Evolutionary conservation across 2,113 vertebrate species (phyloP), one percentile per base, ranked within the genome.

Genomic region (Henicopernis longicauda): DNA sequence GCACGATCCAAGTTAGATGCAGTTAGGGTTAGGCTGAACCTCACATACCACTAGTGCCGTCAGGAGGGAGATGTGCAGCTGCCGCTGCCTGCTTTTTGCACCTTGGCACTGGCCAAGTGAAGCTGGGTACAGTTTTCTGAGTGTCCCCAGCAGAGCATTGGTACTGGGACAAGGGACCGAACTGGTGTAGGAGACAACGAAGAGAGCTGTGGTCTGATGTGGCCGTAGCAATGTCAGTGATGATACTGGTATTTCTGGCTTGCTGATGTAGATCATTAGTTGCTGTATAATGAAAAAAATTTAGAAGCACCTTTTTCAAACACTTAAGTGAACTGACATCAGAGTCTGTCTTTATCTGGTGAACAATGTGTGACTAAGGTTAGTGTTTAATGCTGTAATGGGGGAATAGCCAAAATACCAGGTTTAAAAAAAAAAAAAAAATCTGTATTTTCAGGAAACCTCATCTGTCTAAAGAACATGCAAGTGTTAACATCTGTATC

Each of bases 11-110:
- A 2, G 32, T 29, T 27, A 36, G 73, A 6, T 20, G 16, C 26
- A 16, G 5, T 31, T 36, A 14, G 31, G 34, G 63, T 20, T 69
- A 27, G 44, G 34, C 26, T 50, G 73, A 55, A 70, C 32, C 27
- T 54, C 32, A 2, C 13, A 9, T 18, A 4, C 6, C 0, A 2
- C 16, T 22, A 4, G 21, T 34, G 47, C 47, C 7, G 0, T 26
- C 6, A 34, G 22, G 10, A 81, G 38, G 36, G 40, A 55, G 47
- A 10, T 7, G 29, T 17, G 31, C 44, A 18, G 63, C 34, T 1
- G 0, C 50, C 2, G 10, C 45, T 9, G 13, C 21, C 34, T 10
- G 18, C 32, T 27, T 27, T 42, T 32, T 16, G 5, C 3, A 4
- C 42, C 55, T 19, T 11, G 13, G 16, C 22, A 1, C 44, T 9